Conservation (phyloP, 2,113 vertebrate genomes). For the Nothoprocta perdicaria region DNA sequence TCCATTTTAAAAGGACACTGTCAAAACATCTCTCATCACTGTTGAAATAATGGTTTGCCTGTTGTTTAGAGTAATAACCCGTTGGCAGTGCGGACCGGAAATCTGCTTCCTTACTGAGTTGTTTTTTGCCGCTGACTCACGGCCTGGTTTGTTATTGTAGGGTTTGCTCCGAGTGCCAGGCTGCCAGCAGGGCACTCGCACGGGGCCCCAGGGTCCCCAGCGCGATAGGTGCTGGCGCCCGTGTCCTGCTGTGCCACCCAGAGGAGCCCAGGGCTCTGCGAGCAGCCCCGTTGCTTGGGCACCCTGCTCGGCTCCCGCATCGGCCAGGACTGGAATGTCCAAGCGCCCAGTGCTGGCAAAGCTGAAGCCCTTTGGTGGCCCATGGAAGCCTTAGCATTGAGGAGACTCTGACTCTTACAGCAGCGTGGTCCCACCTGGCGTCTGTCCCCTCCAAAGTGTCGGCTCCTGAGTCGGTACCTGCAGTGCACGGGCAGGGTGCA, state of each 20-base stretch:
- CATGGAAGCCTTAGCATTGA: background rate
- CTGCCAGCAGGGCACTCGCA: conserved; percentile 24
- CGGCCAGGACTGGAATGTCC: background rate
- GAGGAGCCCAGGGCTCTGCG: rapidly evolving
- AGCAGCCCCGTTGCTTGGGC: background rate
- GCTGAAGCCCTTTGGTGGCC: background rate
- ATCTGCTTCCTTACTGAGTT: conserved; percentile 69
- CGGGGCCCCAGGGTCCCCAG: background rate
- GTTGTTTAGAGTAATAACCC: conserved; percentile 70
- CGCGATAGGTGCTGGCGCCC: background rate
- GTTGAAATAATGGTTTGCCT: conserved; percentile 68
- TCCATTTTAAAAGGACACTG: conserved; percentile 62
- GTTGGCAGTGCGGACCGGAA: conserved; percentile 69
- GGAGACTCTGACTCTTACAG: background rate
- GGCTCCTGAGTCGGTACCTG: conserved; percentile 11
- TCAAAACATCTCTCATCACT: conserved; percentile 68
- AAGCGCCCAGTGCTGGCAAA: background rate
- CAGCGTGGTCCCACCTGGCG: conserved; percentile 8
- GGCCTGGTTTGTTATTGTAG: conserved; percentile 65
- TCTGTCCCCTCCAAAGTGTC: conserved; percentile 43
- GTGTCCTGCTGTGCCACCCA: background rate
- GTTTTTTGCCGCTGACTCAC: conserved; percentile 70
- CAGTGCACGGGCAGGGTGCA: background rate
- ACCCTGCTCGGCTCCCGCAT: no score
- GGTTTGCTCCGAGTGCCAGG: conserved; percentile 59